Evolutionary conservation across 37 sponge, comb jelly and placozoan species (phyloP).

Genomic region (Bolinopsis microptera): DNA sequence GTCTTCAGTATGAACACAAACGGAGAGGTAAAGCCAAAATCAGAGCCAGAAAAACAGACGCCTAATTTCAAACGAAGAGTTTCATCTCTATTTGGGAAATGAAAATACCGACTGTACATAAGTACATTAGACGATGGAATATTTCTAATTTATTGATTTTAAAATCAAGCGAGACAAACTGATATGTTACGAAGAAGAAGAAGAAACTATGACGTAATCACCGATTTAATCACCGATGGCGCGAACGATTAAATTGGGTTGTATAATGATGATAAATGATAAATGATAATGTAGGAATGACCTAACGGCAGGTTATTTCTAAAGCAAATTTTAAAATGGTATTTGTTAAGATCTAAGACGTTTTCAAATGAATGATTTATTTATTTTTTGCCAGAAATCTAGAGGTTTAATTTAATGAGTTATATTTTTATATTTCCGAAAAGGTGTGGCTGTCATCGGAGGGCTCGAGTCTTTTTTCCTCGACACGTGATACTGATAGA

Average conservation of each 20-base stretch:
- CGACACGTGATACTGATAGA: too few relatives aligned
- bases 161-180: background rate
- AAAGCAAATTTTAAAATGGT: background rate
- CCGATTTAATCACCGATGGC: too few relatives aligned
- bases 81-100: conserved; percentile 24
- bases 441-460: too few relatives aligned
- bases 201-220: too few relatives aligned
- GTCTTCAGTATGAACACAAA: background rate
- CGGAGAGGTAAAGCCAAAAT: background rate
- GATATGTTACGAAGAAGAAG: background rate
- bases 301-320: background rate
- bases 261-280: too few relatives aligned
- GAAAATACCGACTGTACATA: too few relatives aligned
- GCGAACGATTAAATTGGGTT: too few relatives aligned
- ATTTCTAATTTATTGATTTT: conserved; percentile 37
- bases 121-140: background rate
- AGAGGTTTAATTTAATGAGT: background rate
- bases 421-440: background rate
- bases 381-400: background rate
- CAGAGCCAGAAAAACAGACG: background rate
- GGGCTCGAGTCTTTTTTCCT: too few relatives aligned
- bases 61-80: background rate
- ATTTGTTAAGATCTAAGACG: background rate
- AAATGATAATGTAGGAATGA: too few relatives aligned
- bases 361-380: background rate